Base-by-base conservation (phyloP, 2,797 vertebrate genomes). In the Pantherophis vulpinus region DNA sequence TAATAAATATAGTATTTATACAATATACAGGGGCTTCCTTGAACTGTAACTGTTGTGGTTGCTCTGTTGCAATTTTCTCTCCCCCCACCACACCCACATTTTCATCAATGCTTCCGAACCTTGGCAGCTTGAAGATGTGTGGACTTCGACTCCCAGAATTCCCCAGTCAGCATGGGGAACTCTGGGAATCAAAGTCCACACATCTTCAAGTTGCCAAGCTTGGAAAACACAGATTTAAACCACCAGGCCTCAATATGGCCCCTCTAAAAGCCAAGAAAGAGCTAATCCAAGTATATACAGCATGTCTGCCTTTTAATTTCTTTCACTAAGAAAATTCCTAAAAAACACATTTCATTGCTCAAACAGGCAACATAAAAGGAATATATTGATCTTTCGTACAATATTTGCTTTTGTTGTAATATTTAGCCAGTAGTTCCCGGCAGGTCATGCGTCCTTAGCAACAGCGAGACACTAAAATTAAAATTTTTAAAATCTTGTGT, bases 1-100 rank as follows among this genome's bases (percentile, higher is more conserved):
- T 99, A 98, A 99, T 99, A 99, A 99, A 96, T 98, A 98, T 98
- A 98, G 98, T 99, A 99, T 99, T 99, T 99, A 99, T 99, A 99
- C 98, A 98, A 98, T 27, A 97, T 94, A 87, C 25, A 93, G 20
- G 37, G 37, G 37, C 20, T 83, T 83, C 74, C 42, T 83, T 83
- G 20, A 47, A 47, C 12, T 91, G 95, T 89, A 16, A 5, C 29
- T 88, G 6, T 51, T 51, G 2, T 6, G 55, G 0, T 59, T 87
- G 4, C 13, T 79, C 37, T 11, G 20, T 83, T 83, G 70, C 18
- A 1, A 3, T n/a, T 70, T 12, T 37, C 2, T 37, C 70, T 74
- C 3, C 5, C 5, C 1, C 23, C 4, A 4, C n/a, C 27, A 47
- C 7, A 7, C 4, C 0, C 27, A 14, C 32, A 8, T 70, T 18